Percentiles rank a stretch among this genome's conserved stretches.
phyloP scores from a whole-genome alignment of 1,140 invertebrate species.

The Saccostrea glomerata region DNA sequence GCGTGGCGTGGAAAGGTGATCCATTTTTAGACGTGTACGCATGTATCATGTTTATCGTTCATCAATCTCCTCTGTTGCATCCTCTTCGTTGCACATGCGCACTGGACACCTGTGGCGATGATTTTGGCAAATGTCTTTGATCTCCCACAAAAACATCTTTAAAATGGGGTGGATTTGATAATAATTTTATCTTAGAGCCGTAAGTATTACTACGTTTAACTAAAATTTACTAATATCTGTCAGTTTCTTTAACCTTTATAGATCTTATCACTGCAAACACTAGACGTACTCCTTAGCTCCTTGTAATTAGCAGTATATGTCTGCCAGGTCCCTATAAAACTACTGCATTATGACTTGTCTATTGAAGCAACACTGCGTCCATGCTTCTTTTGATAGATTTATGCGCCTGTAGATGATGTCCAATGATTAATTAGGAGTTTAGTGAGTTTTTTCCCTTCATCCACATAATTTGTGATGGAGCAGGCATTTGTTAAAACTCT shows the following conservation, averaged over 20 bases:
- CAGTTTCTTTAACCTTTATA: background rate
- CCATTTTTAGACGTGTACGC: slow-evolving; percentile 30
- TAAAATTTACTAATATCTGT: background rate
- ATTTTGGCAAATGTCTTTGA: slow-evolving; percentile 27
- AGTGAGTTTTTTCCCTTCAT: background rate
- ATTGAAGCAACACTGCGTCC: background rate
- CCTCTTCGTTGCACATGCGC: slow-evolving; percentile 33
- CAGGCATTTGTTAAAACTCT: background rate
- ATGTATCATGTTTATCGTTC: slow-evolving; percentile 31
- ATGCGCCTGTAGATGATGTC: background rate
- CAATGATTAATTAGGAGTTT: background rate
- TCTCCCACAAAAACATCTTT: slow-evolving; percentile 36
- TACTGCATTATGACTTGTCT: background rate
- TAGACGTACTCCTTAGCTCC: background rate
- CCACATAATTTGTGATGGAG: background rate
- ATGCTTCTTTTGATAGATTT: background rate
- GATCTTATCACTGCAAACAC: background rate
- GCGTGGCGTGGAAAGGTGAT: background rate
- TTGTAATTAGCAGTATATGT: background rate
- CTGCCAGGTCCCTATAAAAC: background rate
- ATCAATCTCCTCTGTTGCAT: slow-evolving; percentile 33
- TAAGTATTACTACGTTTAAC: background rate
- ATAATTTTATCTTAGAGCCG: background rate
- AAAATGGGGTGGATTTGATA: slow-evolving; percentile 38
- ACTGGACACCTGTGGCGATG: slow-evolving; percentile 34